These are phyloP conservation scores for Oxyura jamaicensis DNA, from an alignment of 2,113 vertebrate genomes.

Conservation along the genomic window DNA sequence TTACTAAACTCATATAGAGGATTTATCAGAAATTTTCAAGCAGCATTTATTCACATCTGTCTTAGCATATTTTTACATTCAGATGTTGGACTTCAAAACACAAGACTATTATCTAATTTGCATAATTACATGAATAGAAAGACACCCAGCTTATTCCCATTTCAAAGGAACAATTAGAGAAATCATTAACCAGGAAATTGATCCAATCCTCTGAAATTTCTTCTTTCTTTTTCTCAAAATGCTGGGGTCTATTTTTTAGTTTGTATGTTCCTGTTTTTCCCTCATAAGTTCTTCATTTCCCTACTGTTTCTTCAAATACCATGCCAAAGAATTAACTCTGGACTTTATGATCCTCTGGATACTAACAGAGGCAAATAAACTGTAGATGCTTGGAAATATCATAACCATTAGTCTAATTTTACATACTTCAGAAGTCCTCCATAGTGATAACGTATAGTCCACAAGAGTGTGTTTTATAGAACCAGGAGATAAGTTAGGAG, in stretches of 20 bases:
- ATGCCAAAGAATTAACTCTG: background rate
- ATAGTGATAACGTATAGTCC: background rate
- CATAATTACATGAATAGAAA: background rate
- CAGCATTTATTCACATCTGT: background rate
- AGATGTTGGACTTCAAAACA: conserved; percentile 3
- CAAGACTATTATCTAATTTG: background rate
- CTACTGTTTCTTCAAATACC: background rate
- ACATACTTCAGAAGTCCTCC: accelerated
- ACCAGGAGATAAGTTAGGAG: background rate
- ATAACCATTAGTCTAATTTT: background rate
- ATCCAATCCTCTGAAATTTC: background rate
- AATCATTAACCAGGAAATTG: background rate
- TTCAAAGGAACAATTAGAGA: background rate
- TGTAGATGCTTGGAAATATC: background rate
- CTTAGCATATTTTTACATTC: background rate
- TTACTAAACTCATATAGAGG: background rate
- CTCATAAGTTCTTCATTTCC: background rate
- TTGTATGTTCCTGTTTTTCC: background rate
- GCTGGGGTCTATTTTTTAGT: background rate
- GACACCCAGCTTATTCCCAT: background rate
- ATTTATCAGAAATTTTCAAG: conserved; percentile 3
- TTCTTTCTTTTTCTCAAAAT: background rate
- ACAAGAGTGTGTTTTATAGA: background rate
- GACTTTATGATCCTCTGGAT: background rate
- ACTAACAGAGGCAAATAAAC: background rate